Conservation (phyloP, 2,888 invertebrate species). For the Tenthredo notha region DNA sequence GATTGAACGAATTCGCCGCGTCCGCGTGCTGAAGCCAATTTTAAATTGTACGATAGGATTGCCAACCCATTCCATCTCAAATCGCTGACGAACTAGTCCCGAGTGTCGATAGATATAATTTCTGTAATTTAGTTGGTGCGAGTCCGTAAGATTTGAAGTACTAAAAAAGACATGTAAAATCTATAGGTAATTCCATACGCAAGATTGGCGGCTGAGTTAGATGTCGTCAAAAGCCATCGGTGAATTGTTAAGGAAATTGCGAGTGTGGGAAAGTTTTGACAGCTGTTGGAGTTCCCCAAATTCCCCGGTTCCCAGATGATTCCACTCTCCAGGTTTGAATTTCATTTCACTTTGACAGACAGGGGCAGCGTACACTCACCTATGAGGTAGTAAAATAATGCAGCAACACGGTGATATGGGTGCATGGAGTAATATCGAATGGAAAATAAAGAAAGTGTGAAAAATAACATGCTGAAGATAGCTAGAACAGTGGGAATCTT, state of each 20-base stretch:
- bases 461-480: constrained; percentile 18
- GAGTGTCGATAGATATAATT: constrained; percentile 20
- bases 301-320: constrained; percentile 27
- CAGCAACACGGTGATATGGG: constrained; percentile 19
- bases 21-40: constrained; percentile 4
- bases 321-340: constrained; percentile 26
- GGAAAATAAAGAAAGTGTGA: neutral
- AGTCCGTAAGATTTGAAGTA: neutral
- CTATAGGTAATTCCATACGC: neutral
- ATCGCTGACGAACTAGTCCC: neutral
- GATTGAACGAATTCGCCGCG: constrained; percentile 25
- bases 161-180: neutral
- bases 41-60: constrained; percentile 9
- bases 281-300: constrained; percentile 8
- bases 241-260: neutral
- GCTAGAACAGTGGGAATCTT: constrained; percentile 6
- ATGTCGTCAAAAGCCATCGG: constrained; percentile 3
- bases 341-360: constrained; percentile 36
- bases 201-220: neutral
- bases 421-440: neutral
- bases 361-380: neutral
- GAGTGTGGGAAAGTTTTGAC: neutral
- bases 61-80: constrained; percentile 10
- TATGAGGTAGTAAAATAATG: constrained; percentile 17
- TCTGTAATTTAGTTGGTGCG: neutral